phyloP scores from a whole-genome alignment of 1,140 invertebrate species.

The Andricus grossulariae region DNA sequence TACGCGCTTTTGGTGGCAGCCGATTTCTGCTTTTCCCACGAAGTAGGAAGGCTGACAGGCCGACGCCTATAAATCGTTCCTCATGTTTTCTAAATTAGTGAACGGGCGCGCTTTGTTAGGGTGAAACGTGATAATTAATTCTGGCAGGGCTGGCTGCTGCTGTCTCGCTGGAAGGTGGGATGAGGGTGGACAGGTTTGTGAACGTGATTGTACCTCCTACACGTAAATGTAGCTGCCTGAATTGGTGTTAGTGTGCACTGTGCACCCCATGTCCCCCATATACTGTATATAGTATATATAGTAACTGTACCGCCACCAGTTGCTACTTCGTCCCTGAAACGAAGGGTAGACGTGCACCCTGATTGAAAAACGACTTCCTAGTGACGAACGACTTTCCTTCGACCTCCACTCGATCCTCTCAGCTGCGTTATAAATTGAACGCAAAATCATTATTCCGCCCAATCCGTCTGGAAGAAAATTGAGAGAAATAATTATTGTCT shows the following conservation, averaged over 20 bases:
- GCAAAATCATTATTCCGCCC: constrained; percentile 45
- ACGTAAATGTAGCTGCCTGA: constrained; percentile 27
- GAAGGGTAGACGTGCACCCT: constrained; percentile 9
- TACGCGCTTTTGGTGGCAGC: neutral
- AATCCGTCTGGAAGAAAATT: neutral
- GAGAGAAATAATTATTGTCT: neutral
- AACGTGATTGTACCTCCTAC: constrained; percentile 26
- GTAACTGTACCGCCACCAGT: constrained; percentile 42
- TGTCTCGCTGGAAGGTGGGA: constrained; percentile 30
- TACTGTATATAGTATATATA: neutral
- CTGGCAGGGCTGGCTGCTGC: constrained; percentile 29
- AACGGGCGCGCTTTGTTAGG: constrained; percentile 41
- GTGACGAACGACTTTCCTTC: constrained; percentile 47
- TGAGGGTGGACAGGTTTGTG: constrained; percentile 25
- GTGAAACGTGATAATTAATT: constrained; percentile 53
- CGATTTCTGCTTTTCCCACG: constrained; percentile 25
- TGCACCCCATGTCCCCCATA: too few species aligned
- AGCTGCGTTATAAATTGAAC: constrained; percentile 40
- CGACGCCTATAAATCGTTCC: constrained; percentile 36
- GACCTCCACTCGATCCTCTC: constrained; percentile 31
- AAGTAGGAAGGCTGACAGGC: neutral
- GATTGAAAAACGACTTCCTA: constrained; percentile 48
- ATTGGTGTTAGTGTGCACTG: neutral
- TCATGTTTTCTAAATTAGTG: constrained; percentile 45
- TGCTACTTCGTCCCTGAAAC: constrained; percentile 36